Evolutionary conservation across 1,140 invertebrate genomes (phyloP).

Genomic region (Eurosta solidaginis): DNA sequence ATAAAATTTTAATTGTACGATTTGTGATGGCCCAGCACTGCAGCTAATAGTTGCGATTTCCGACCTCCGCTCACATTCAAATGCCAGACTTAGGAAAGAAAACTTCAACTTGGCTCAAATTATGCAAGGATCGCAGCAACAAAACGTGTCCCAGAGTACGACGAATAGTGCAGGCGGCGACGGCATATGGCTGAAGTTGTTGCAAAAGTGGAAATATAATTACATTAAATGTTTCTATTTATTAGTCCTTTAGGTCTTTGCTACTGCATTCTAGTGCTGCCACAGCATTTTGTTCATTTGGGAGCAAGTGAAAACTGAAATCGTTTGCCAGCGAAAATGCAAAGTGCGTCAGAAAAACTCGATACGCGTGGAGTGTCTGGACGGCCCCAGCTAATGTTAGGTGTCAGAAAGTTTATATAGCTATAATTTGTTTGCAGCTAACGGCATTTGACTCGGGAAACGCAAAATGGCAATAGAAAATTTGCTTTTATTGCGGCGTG

Average conservation of each 20-base stretch:
- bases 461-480: conserved; percentile 7
- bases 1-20: not conserved
- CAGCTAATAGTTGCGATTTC: not conserved
- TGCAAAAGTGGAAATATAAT: conserved; percentile 7
- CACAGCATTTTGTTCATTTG: not conserved
- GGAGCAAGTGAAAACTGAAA: not conserved
- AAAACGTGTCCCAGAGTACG: not conserved
- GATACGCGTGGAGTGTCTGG: not conserved
- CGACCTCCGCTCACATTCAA: not conserved
- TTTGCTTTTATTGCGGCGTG: not conserved
- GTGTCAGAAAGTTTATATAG: conserved; percentile 1
- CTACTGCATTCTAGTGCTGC: not conserved
- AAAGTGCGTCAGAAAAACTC: not conserved
- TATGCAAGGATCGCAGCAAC: not conserved
- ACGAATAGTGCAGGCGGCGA: not conserved
- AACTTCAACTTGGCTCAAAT: not conserved
- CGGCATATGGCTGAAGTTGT: not conserved
- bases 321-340: too few relatives aligned
- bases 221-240: conserved; percentile 14
- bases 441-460: not conserved
- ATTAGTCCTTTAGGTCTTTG: not conserved
- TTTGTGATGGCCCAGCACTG: not conserved
- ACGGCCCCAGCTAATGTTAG: not conserved
- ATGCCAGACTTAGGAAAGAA: not conserved
- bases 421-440: conserved; percentile 1